Conservation (phyloP, 2,888 invertebrate genomes). For the Coecobrya sp. region DNA sequence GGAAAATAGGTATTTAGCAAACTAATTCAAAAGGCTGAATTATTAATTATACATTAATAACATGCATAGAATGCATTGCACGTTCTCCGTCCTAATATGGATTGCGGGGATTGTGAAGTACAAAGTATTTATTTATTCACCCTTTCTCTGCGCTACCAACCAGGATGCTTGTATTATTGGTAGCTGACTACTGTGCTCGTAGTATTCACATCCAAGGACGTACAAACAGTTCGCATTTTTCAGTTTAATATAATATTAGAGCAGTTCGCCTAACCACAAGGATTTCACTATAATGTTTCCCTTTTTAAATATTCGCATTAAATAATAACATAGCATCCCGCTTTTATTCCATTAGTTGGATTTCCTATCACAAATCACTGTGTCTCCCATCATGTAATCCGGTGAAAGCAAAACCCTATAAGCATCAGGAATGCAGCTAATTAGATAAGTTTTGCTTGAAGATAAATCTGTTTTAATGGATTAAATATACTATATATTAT, state of each 20-base stretch:
- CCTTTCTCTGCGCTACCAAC: neutral
- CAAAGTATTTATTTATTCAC: neutral
- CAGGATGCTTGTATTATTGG: neutral
- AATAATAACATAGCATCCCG: no score
- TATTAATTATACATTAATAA: neutral
- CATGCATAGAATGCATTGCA: neutral
- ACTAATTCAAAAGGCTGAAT: neutral
- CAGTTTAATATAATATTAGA: no score
- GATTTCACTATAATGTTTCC: no score
- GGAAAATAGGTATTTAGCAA: neutral
- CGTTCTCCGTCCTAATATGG: neutral
- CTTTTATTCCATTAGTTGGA: no score
- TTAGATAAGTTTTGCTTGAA: slow-evolving; percentile 8
- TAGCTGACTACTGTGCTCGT: no score
- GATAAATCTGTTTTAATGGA: slow-evolving; percentile 4
- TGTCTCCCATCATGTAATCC: neutral
- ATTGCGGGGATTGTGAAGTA: neutral
- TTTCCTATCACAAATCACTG: neutral
- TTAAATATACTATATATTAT: neutral
- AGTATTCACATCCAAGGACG: no score
- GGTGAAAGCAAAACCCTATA: no score
- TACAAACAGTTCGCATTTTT: no score
- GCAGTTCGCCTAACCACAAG: no score
- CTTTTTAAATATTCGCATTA: no score
- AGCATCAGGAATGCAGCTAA: slow-evolving; percentile 18